Conservation (phyloP, 2,888 invertebrate species). For the Trichogramma evanescens region DNA sequence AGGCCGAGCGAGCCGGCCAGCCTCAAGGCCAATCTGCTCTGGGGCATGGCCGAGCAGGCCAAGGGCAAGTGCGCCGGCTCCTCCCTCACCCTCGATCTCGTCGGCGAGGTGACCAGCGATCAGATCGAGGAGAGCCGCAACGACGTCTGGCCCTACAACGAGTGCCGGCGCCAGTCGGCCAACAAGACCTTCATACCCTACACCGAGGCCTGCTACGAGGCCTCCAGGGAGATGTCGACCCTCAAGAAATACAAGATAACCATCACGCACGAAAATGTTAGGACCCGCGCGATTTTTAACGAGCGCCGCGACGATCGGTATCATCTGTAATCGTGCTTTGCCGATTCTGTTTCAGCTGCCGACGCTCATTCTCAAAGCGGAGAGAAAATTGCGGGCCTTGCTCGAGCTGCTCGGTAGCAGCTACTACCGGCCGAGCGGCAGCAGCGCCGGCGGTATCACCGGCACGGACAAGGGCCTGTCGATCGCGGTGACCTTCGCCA, state of each 20-base stretch:
- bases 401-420: too few species aligned
- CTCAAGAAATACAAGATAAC: constrained; percentile 36
- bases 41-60: constrained; percentile 36
- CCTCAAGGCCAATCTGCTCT: constrained; percentile 32
- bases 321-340: neutral
- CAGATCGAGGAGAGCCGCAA: constrained; percentile 33
- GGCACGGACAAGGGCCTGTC: neutral
- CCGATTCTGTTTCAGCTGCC: too few species aligned
- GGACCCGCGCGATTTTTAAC: constrained; percentile 5
- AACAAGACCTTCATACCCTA: constrained; percentile 35
- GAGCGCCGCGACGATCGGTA: constrained; percentile 2
- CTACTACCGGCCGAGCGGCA: too few species aligned
- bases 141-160: constrained; percentile 37
- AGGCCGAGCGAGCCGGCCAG: constrained; percentile 34
- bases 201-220: constrained; percentile 40
- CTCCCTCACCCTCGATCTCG: constrained; percentile 32
- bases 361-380: too few species aligned
- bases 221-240: constrained; percentile 41
- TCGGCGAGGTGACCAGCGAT: constrained; percentile 35
- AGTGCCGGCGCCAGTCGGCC: constrained; percentile 31
- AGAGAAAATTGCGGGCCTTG: too few species aligned
- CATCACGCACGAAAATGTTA: constrained; percentile 35
- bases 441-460: too few species aligned
- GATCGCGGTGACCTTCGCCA: constrained; percentile 34
- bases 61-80: constrained; percentile 40